Evolutionary conservation across 1,140 invertebrate species (phyloP).

Genomic region (Hyles euphorbiae): DNA sequence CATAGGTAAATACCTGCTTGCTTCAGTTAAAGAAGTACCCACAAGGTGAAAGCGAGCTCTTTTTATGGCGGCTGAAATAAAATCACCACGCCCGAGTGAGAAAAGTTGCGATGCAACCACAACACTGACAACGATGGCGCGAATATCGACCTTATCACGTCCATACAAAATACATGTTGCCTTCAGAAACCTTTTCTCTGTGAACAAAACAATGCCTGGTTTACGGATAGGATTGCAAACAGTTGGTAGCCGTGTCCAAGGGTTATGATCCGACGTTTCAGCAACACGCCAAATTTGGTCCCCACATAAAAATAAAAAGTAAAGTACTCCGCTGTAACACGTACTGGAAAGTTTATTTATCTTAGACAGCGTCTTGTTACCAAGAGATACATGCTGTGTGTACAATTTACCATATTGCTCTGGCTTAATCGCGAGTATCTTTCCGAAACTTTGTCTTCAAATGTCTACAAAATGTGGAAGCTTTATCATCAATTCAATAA

Average conservation of each 20-base stretch:
- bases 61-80: constrained; percentile 48
- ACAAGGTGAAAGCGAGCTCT: constrained; percentile 41
- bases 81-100: constrained; percentile 42
- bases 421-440: no score
- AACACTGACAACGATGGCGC: constrained; percentile 16
- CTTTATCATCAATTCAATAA: no score
- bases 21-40: constrained; percentile 24
- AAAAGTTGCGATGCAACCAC: constrained; percentile 28
- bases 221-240: constrained; percentile 51
- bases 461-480: no score
- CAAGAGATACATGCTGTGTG: no score
- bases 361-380: background rate
- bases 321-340: constrained; percentile 27
- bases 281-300: constrained; percentile 63
- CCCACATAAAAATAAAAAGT: constrained; percentile 64
- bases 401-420: no score
- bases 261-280: constrained; percentile 61
- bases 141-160: constrained; percentile 2
- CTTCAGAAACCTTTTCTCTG: constrained; percentile 13
- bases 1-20: constrained; percentile 17
- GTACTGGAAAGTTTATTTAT: constrained; percentile 36
- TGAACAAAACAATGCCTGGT: constrained; percentile 43
- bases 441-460: no score
- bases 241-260: constrained; percentile 59
- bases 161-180: constrained; percentile 2